These are phyloP conservation scores for Manis pentadactyla DNA, from an alignment of 2,797 vertebrate species.

Conservation along the genomic window DNA sequence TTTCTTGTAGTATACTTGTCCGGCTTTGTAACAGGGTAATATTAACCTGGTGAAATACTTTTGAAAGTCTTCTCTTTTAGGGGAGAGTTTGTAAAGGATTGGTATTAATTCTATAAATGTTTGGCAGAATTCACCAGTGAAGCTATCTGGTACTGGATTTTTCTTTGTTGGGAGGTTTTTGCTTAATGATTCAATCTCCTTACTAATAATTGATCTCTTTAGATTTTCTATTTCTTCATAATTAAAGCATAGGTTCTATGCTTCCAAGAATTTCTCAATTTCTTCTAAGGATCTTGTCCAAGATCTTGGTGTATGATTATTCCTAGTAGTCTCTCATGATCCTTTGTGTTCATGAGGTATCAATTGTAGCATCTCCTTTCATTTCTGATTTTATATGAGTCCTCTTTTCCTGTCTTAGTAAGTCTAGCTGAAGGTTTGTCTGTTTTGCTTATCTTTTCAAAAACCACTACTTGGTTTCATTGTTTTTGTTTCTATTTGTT, in stretches of 20 bases:
- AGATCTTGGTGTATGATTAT: not conserved
- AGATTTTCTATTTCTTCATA: not conserved
- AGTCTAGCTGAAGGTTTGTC: not conserved
- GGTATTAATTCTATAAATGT: not conserved
- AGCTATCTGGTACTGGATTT: not conserved
- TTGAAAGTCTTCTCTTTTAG: not conserved
- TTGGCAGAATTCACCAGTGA: not conserved
- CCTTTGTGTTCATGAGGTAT: not conserved
- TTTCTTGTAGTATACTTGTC: not conserved
- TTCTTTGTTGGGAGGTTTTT: not conserved
- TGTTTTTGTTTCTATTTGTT: too few relatives aligned
- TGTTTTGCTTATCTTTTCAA: not conserved
- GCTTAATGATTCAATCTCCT: not conserved
- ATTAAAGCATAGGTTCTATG: not conserved
- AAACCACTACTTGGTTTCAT: not conserved
- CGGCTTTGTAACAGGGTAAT: not conserved
- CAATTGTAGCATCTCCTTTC: not conserved
- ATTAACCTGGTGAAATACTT: not conserved
- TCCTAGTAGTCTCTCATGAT: not conserved
- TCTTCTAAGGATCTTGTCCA: too few relatives aligned
- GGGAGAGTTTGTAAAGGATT: not conserved
- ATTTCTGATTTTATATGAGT: not conserved
- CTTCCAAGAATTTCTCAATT: not conserved
- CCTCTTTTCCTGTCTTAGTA: not conserved
- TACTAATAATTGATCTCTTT: not conserved